A percentile compares a stretch with the other conserved stretches of the same genome.
These are phyloP conservation scores for Lathronympha strigana DNA, from an alignment of 2,888 invertebrate genomes.

Conservation along the genomic window DNA sequence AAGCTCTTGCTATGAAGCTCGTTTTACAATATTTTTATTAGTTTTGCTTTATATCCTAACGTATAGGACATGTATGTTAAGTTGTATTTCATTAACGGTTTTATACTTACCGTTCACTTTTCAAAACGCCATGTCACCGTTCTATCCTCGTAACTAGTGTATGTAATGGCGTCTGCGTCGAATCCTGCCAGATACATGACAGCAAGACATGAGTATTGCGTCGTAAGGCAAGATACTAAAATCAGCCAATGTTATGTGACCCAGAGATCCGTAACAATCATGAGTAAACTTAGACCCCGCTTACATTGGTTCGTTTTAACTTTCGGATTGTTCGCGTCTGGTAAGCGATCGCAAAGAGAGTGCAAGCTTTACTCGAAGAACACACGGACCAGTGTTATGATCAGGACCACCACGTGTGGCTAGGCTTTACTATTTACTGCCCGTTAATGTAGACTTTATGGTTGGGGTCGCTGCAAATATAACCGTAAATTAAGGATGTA, in stretches of 20 bases:
- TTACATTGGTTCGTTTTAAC: background rate
- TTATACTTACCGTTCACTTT: constrained; percentile 12
- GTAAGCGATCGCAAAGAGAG: background rate
- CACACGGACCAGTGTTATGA: constrained; percentile 11
- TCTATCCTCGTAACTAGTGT: constrained; percentile 23
- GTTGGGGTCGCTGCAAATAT: background rate
- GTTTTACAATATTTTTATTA: constrained; percentile 5
- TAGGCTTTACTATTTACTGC: constrained; percentile 21
- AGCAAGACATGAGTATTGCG: background rate
- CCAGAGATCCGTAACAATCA: background rate
- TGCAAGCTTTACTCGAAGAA: background rate
- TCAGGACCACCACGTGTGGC: constrained; percentile 26
- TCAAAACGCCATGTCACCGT: constrained; percentile 8
- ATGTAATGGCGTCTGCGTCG: constrained; percentile 27
- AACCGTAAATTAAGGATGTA: background rate
- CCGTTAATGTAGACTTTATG: constrained; percentile 6
- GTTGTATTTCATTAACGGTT: constrained; percentile 7
- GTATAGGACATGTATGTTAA: background rate
- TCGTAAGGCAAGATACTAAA: background rate
- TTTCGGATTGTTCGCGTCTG: background rate
- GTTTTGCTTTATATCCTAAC: background rate
- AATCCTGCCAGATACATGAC: constrained; percentile 36
- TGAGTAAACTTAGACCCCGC: background rate
- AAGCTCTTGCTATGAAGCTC: background rate
- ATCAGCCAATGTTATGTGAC: background rate